Conservation (phyloP, 2,797 vertebrate species). For the Tolypeutes matacus region DNA sequence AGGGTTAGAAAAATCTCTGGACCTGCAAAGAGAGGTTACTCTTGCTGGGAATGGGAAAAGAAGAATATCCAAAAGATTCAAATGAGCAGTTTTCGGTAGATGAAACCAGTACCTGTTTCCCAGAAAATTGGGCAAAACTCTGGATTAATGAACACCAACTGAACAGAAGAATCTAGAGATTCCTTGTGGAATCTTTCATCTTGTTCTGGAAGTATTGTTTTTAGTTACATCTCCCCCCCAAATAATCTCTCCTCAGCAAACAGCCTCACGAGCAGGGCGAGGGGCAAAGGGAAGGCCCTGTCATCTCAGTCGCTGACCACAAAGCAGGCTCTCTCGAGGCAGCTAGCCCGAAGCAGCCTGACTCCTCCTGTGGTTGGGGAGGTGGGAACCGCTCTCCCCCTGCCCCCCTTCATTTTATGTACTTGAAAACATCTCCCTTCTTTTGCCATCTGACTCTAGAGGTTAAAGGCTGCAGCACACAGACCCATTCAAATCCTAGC, state of each 20-base stretch:
- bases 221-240: neutral
- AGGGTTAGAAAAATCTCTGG: neutral
- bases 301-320: neutral
- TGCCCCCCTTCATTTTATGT: neutral
- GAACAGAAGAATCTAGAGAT: neutral
- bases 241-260: neutral
- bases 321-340: neutral
- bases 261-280: too few relatives aligned
- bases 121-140: neutral
- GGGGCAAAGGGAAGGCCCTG: neutral
- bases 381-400: neutral
- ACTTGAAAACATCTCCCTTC: neutral
- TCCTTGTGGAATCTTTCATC: neutral
- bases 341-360: neutral
- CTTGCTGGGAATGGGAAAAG: neutral
- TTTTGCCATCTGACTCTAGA: neutral
- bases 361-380: neutral
- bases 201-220: neutral
- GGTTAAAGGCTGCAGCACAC: neutral
- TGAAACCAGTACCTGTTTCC: neutral
- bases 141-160: neutral
- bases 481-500: neutral
- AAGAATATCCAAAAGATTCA: neutral
- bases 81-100: neutral
- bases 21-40: neutral